Percentiles rank a stretch among this genome's conserved stretches.
These are phyloP conservation scores for Gymnodraco acuticeps DNA, from an alignment of 2,797 vertebrate genomes.

Conservation along the genomic window DNA sequence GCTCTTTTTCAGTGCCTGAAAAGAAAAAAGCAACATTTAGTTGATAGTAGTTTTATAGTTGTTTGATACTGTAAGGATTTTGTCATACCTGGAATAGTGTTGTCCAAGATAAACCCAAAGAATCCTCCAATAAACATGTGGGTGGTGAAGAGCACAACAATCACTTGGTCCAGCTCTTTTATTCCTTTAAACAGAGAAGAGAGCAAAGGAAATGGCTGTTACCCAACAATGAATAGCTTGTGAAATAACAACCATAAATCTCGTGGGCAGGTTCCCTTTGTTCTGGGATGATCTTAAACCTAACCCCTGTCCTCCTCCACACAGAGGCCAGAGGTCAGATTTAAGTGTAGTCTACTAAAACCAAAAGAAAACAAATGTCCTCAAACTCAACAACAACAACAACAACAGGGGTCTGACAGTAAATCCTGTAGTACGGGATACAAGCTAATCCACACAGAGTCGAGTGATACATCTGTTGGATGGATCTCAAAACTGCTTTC, in stretches of 20 bases:
- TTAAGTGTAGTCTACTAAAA: conserved; percentile 3
- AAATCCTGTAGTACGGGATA: conserved; percentile 24
- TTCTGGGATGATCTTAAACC: background rate
- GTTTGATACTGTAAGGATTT: background rate
- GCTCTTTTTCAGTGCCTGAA: conserved; percentile 81
- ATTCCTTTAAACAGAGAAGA: conserved; percentile 71
- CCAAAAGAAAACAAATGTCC: background rate
- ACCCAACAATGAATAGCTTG: background rate
- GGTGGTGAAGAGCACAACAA: conserved; percentile 82
- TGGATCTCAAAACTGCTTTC: background rate
- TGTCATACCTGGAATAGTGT: conserved; percentile 81
- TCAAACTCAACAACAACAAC: conserved; percentile 1
- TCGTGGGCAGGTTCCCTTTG: background rate
- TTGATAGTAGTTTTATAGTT: background rate
- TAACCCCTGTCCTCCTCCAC: background rate
- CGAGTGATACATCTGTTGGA: conserved; percentile 5
- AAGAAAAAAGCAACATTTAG: background rate
- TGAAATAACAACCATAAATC: conserved; percentile 16
- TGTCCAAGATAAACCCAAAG: conserved; percentile 86
- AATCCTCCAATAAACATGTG: conserved; percentile 83
- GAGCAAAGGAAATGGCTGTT: background rate
- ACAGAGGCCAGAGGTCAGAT: conserved; percentile 6
- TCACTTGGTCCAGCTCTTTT: conserved; percentile 80
- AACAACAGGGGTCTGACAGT: conserved; percentile 2
- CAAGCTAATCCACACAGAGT: background rate